These are phyloP conservation scores for Otolemur crassicaudatus DNA, from an alignment of 2,797 vertebrate genomes.

Conservation along the genomic window DNA sequence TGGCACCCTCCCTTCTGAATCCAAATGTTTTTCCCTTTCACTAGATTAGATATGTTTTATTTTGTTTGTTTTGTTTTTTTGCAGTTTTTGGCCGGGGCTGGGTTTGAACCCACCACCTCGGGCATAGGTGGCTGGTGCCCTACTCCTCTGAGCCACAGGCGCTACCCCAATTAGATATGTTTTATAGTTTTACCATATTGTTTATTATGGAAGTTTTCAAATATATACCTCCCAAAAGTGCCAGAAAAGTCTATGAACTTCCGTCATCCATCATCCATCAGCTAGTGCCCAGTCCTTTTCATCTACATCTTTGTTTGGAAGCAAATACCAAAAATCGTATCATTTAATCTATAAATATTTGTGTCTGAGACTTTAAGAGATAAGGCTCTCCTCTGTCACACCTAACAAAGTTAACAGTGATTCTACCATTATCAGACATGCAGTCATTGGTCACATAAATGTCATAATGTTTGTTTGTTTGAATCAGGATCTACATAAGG, in stretches of 20 bases:
- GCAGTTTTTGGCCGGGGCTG: too few relatives aligned
- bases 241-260: background rate
- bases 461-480: background rate
- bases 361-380: background rate
- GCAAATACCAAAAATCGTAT: background rate
- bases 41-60: background rate
- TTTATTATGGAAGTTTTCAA: slow-evolving; percentile 7
- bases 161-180: background rate
- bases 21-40: background rate
- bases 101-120: too few relatives aligned
- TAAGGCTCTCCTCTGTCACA: background rate
- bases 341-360: background rate
- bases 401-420: background rate
- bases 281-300: background rate
- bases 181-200: background rate
- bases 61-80: too few relatives aligned
- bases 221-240: background rate
- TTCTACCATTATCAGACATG: background rate
- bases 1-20: background rate
- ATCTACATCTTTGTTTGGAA: background rate
- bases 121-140: too few relatives aligned
- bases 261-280: background rate
- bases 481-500: background rate
- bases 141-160: too few relatives aligned
- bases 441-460: background rate